Percentiles rank a stretch among this genome's conserved stretches.
These are phyloP conservation scores for Busseola fusca DNA, from an alignment of 2,888 invertebrate species.

Conservation along the genomic window DNA sequence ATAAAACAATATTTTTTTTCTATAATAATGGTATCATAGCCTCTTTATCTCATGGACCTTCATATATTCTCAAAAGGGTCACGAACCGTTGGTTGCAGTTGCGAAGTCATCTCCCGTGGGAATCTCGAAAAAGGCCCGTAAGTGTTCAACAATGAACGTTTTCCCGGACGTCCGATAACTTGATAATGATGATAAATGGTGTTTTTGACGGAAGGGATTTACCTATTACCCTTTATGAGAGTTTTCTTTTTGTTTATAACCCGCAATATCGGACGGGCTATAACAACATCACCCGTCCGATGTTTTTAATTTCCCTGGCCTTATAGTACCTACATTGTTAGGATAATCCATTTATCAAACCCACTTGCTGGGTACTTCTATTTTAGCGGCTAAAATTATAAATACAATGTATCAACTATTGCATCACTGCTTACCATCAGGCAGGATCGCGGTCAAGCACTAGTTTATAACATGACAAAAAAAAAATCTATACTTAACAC, in stretches of 20 bases:
- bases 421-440: too few species aligned
- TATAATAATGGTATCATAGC: neutral
- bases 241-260: conserved; percentile 9
- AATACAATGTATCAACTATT: too few species aligned
- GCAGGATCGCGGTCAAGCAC: too few species aligned
- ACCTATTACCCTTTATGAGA: neutral
- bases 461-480: too few species aligned
- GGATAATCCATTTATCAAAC: neutral
- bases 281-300: too few species aligned
- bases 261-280: too few species aligned
- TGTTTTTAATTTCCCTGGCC: neutral
- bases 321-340: neutral
- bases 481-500: too few species aligned
- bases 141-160: conserved; percentile 19
- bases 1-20: conserved; percentile 6
- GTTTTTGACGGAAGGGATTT: conserved; percentile 3
- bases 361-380: neutral
- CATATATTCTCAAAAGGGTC: conserved; percentile 52
- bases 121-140: conserved; percentile 20
- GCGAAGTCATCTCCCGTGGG: conserved; percentile 47
- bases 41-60: conserved; percentile 6
- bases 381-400: neutral
- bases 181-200: conserved; percentile 42
- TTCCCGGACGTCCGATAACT: conserved; percentile 15
- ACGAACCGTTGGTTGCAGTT: conserved; percentile 41